Evolutionary conservation across 2,113 vertebrate species (phyloP).

Genomic region (Ailurus styani): DNA sequence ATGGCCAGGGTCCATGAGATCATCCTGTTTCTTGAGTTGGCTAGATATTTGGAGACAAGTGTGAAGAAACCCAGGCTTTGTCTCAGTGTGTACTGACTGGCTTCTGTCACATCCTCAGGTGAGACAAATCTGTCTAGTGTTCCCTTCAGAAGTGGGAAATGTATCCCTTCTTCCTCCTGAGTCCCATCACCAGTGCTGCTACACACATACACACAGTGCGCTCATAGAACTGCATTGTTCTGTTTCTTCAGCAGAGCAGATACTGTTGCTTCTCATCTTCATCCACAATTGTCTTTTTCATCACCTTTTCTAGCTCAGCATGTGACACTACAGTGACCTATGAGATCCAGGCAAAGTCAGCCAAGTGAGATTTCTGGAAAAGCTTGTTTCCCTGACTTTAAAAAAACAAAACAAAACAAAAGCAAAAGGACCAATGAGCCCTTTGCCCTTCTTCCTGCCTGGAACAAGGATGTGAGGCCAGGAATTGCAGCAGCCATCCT

Average conservation of each 20-base stretch:
- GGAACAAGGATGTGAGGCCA: background rate
- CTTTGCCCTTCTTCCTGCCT: background rate
- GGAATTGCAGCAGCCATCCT: background rate
- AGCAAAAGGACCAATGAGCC: background rate
- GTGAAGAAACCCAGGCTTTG: background rate
- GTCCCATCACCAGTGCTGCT: background rate
- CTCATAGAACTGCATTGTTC: background rate
- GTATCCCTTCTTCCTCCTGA: background rate
- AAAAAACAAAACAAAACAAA: background rate
- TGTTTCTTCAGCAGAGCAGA: background rate
- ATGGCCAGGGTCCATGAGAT: background rate
- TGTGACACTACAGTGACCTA: background rate
- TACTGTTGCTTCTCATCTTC: background rate
- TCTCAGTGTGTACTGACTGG: background rate
- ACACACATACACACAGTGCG: rapidly evolving
- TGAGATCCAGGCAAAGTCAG: background rate
- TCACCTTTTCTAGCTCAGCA: background rate
- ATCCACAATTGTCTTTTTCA: background rate
- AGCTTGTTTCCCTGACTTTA: background rate
- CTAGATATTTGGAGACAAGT: background rate
- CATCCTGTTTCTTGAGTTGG: background rate
- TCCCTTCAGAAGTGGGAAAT: background rate
- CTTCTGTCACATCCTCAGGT: background rate
- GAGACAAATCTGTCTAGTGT: background rate
- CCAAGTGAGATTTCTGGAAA: background rate